Base-by-base conservation (phyloP, 2,888 invertebrate species). In the Limnephilus rhombicus region DNA sequence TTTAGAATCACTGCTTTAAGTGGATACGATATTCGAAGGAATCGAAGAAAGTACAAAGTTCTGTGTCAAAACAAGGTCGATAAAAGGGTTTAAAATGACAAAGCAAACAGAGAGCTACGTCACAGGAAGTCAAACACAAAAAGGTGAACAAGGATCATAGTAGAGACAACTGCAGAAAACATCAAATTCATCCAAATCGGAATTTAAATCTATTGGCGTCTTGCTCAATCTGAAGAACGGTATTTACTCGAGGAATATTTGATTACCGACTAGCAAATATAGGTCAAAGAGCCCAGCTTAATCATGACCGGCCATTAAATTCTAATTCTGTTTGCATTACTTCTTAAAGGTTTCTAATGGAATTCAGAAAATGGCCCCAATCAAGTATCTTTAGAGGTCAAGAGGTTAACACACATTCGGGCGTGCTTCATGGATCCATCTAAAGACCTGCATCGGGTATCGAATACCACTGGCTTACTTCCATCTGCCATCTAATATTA, bases 321-420 rank as follows among this genome's bases (percentile, higher is more conserved):
- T 68, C 68, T 68, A 24, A 68, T 68, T 68, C 68, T 68, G 68
- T 68, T 68, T 68, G 68, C 68, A 68, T 24, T 68, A 68, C n/a
- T 68, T 68, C 24, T 68, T 68, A 68, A 68, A 68, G 68, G 68
- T 68, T 68, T 68, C 85, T 85, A 85, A 85, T 85, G 87, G 53
- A 18, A 87, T 87, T 49, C 87, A 53, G 53, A 53, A 87, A 53
- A 87, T 87, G 49, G 83, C 83, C 83, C 37, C 31, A 11, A 24
- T 34, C 37, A n/a, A 34, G 83, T 34, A 37, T 83, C 15, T 53
- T 31, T 41, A 83, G 80, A 80, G 88, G 88, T 89, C 24, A 45
- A 31, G 37, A 80, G 88, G 88, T 68, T 89, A 89, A 89, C 53
- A 53, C 87, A 53, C 31, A 49, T 87, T 53, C 85, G 41, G 85